Evolutionary conservation across 2,797 vertebrate genomes (phyloP).

Genomic region (Brachymystax lenok): DNA sequence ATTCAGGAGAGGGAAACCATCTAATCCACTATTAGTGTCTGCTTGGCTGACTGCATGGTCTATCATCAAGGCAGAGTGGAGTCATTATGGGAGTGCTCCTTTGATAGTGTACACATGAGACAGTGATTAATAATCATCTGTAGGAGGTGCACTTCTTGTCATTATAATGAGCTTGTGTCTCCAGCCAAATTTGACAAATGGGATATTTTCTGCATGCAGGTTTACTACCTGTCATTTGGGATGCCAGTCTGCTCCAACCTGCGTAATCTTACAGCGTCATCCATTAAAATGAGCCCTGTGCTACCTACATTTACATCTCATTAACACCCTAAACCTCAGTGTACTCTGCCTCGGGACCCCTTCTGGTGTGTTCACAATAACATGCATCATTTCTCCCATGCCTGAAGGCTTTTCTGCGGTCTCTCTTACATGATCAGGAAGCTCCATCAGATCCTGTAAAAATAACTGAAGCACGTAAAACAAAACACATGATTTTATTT

Average conservation of each 20-base stretch:
- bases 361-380: slow-evolving; percentile 70
- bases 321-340: slow-evolving; percentile 35
- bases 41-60: not conserved
- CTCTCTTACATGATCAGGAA: slow-evolving; percentile 25
- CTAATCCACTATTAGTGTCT: not conserved
- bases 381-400: slow-evolving; percentile 64
- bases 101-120: not conserved
- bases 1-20: not conserved
- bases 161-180: slow-evolving; percentile 1
- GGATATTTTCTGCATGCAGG: slow-evolving; percentile 49
- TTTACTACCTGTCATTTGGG: slow-evolving; percentile 65
- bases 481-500: not conserved
- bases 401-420: slow-evolving; percentile 50
- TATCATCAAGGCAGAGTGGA: not conserved
- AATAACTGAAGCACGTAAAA: slow-evolving; percentile 8
- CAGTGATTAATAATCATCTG: slow-evolving; percentile 17
- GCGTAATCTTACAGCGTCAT: slow-evolving; percentile 40
- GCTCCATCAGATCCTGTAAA: slow-evolving; percentile 45
- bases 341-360: slow-evolving; percentile 52
- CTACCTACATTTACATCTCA: slow-evolving; percentile 61
- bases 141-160: not conserved
- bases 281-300: not conserved
- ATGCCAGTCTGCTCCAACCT: not conserved
- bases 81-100: not conserved
- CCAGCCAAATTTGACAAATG: slow-evolving; percentile 36